phyloP scores from a whole-genome alignment of 2,113 vertebrate species.

The Austrofundulus limnaeus region DNA sequence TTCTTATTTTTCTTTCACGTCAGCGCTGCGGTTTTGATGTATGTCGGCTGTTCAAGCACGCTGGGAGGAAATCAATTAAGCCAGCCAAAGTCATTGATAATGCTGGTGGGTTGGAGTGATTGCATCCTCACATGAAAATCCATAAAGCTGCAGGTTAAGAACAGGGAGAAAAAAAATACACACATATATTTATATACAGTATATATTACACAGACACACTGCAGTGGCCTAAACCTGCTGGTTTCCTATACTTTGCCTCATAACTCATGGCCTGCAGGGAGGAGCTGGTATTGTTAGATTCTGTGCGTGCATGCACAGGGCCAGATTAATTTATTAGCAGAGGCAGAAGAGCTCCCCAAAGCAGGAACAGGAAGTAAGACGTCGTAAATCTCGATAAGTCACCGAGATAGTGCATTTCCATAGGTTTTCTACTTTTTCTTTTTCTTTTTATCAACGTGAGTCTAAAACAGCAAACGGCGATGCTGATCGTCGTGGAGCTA shows the following conservation, averaged over 20 bases:
- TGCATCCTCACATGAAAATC: slow-evolving; percentile 66
- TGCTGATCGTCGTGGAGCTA: slow-evolving; percentile 62
- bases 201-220: slow-evolving; percentile 17
- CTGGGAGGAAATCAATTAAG: slow-evolving; percentile 74
- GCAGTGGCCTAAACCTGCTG: slow-evolving; percentile 61
- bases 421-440: slow-evolving; percentile 16
- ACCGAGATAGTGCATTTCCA: slow-evolving; percentile 66
- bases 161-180: background rate
- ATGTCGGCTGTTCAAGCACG: slow-evolving; percentile 59
- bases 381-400: slow-evolving; percentile 78
- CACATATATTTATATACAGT: background rate
- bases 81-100: slow-evolving; percentile 74
- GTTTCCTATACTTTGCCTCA: slow-evolving; percentile 63
- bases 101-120: slow-evolving; percentile 52
- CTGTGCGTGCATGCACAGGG: slow-evolving; percentile 52
- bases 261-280: slow-evolving; percentile 74
- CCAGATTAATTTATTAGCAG: slow-evolving; percentile 77
- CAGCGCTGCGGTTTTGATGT: slow-evolving; percentile 46
- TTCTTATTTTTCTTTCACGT: slow-evolving; percentile 33
- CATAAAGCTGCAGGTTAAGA: slow-evolving; percentile 46
- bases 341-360: slow-evolving; percentile 75
- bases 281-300: slow-evolving; percentile 70
- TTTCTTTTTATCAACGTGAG: slow-evolving; percentile 40
- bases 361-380: slow-evolving; percentile 73
- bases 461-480: slow-evolving; percentile 47